Conservation (phyloP, 2,888 invertebrate species). For the Deilephila porcellus region DNA sequence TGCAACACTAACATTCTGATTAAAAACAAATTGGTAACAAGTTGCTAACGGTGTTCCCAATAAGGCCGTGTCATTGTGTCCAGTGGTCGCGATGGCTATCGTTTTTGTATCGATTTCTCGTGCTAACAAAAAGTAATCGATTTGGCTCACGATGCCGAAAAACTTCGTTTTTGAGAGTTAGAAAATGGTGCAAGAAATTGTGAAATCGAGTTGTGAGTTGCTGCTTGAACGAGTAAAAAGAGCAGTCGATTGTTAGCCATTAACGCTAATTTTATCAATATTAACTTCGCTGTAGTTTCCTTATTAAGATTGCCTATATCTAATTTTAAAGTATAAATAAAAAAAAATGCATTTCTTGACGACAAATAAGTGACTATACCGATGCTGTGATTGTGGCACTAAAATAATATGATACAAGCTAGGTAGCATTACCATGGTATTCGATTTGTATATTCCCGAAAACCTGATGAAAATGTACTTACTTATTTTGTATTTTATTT, state of each 20-base stretch:
- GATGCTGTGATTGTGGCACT: no score
- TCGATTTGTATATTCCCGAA: no score
- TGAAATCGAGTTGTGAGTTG: slow-evolving; percentile 12
- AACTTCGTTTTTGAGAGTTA: slow-evolving; percentile 15
- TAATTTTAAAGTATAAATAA: no score
- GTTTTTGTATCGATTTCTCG: slow-evolving; percentile 60
- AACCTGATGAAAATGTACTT: no score
- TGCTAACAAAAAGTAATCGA: slow-evolving; percentile 63
- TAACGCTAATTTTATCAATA: slow-evolving; percentile 3
- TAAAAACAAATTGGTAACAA: slow-evolving; percentile 30
- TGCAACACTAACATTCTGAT: slow-evolving; percentile 26
- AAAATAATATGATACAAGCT: no score
- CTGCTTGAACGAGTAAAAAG: neutral
- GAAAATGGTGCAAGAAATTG: slow-evolving; percentile 18
- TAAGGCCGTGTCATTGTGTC: slow-evolving; percentile 52
- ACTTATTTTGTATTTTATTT: no score
- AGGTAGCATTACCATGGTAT: no score
- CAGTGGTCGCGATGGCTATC: slow-evolving; percentile 50
- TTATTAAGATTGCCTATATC: no score
- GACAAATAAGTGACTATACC: no score
- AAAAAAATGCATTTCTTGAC: no score
- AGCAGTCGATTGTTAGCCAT: neutral
- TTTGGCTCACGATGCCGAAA: slow-evolving; percentile 33
- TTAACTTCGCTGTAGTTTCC: neutral
- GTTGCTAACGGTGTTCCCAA: slow-evolving; percentile 44